Evolutionary conservation across 2,888 invertebrate species (phyloP).

Genomic region (Candidula unifasciata): DNA sequence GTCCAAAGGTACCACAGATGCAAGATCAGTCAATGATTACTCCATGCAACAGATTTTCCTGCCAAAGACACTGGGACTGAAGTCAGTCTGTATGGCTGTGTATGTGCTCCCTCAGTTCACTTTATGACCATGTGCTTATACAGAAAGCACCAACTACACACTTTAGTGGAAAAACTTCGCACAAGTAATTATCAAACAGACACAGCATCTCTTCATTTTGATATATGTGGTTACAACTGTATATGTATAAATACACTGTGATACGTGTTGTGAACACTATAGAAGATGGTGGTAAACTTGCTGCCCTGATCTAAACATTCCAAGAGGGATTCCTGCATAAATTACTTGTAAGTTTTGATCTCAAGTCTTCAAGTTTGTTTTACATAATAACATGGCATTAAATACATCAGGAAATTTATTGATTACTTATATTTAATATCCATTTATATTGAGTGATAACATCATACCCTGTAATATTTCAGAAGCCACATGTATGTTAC

Average conservation of each 20-base stretch:
- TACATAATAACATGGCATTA: neutral
- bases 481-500: too few species aligned
- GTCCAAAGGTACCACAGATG: too few species aligned
- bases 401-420: neutral
- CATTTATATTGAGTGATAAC: neutral
- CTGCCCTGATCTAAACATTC: neutral
- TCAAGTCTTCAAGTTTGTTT: neutral
- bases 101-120: neutral
- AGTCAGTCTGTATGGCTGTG: neutral
- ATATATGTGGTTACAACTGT: neutral
- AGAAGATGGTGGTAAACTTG: neutral
- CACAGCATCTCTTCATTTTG: neutral
- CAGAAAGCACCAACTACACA: slow-evolving; percentile 37
- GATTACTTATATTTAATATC: neutral
- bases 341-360: too few species aligned
- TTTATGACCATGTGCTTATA: slow-evolving; percentile 45
- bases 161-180: slow-evolving; percentile 41
- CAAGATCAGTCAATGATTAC: too few species aligned
- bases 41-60: too few species aligned
- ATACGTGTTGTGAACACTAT: neutral
- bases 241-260: neutral
- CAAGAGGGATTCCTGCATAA: neutral
- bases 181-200: slow-evolving; percentile 17
- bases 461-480: neutral
- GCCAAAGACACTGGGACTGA: too few species aligned